These are phyloP conservation scores for Bubalus kerabau DNA, from an alignment of 2,113 vertebrate species.

Conservation along the genomic window DNA sequence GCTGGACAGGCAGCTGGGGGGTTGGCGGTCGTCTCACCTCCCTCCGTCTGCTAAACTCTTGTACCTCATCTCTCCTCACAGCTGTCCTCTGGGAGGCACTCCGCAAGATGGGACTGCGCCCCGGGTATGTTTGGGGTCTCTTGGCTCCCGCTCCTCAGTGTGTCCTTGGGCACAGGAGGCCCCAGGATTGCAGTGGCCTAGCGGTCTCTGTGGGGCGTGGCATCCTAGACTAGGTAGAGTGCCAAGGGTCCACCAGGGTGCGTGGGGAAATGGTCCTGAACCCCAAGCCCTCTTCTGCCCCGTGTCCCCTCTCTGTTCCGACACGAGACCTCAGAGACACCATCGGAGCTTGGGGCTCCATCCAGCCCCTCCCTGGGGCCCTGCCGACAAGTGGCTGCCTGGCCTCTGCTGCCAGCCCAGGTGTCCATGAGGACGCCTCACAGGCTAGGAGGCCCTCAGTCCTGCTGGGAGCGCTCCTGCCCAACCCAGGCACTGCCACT, in stretches of 20 bases:
- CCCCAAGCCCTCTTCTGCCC: background rate
- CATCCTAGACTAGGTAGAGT: background rate
- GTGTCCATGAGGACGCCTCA: background rate
- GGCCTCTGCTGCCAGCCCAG: background rate
- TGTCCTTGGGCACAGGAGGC: background rate
- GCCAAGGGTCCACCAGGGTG: background rate
- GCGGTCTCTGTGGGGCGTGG: background rate
- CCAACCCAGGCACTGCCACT: background rate
- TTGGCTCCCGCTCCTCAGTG: background rate
- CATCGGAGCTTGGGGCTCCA: background rate
- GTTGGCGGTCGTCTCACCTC: background rate
- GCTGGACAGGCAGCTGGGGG: background rate
- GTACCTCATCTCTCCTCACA: slow-evolving; percentile 19
- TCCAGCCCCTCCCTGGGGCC: background rate
- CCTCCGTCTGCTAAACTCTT: accelerated
- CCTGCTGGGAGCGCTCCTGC: slow-evolving; percentile 58
- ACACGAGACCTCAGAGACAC: background rate
- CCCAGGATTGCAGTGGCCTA: background rate
- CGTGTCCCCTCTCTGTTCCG: background rate
- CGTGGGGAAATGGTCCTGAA: background rate
- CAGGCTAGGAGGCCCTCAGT: slow-evolving; percentile 56
- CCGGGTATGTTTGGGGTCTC: slow-evolving; percentile 70
- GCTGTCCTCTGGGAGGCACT: slow-evolving; percentile 79
- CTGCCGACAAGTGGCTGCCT: background rate
- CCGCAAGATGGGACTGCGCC: slow-evolving; percentile 71